These are phyloP conservation scores for Diphyllodes magnificus DNA, from an alignment of 2,113 vertebrate species.

Conservation along the genomic window DNA sequence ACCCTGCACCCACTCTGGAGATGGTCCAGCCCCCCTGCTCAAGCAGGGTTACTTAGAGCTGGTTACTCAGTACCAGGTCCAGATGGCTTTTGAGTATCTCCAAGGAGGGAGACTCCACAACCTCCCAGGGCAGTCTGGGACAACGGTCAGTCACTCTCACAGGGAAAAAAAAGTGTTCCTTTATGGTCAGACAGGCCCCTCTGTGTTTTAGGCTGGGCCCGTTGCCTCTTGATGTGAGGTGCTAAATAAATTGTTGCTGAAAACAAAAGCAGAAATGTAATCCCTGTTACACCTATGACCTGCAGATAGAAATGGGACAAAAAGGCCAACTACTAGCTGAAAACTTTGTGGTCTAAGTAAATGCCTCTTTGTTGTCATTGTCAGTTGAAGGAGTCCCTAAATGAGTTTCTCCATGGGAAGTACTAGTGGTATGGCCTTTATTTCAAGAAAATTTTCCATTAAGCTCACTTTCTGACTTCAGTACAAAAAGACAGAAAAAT, in stretches of 20 bases:
- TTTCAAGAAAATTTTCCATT: not conserved
- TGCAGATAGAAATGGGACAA: not conserved
- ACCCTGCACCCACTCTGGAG: not conserved
- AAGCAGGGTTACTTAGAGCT: not conserved
- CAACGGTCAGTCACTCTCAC: not conserved
- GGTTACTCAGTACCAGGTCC: not conserved
- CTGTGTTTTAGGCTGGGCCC: not conserved
- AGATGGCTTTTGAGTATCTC: not conserved
- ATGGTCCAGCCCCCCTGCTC: not conserved
- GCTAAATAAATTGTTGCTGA: not conserved
- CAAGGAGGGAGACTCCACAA: not conserved
- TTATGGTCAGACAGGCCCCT: not conserved
- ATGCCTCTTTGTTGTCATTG: not conserved
- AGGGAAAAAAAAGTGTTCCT: not conserved
- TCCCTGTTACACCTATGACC: not conserved
- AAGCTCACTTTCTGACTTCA: not conserved
- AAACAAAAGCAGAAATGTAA: not conserved
- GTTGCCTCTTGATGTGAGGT: not conserved
- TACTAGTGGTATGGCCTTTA: not conserved
- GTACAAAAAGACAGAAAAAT: not conserved
- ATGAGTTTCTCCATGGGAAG: not conserved
- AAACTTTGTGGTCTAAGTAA: not conserved
- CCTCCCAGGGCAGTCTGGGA: not conserved
- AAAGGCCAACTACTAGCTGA: not conserved
- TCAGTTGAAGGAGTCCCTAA: not conserved